phyloP scores from a whole-genome alignment of 2,113 vertebrate genomes.

The Scatophagus argus region DNA sequence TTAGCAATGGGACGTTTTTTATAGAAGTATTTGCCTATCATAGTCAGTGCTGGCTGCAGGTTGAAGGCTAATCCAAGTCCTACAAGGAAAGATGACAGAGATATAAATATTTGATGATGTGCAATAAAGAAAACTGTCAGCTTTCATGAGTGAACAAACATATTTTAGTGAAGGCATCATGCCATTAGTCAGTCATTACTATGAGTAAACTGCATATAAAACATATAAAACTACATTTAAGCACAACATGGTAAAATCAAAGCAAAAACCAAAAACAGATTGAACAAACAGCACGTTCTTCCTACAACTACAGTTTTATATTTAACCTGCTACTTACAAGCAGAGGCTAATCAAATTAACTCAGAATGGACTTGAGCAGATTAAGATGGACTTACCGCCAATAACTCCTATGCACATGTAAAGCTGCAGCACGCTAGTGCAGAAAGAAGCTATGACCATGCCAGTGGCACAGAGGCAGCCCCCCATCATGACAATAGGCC shows the following conservation, averaged over 20 bases:
- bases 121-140: neutral
- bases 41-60: slow-evolving; percentile 96
- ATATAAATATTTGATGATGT: neutral
- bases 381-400: slow-evolving; percentile 86
- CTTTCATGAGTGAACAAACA: neutral
- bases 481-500: slow-evolving; percentile 93
- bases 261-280: neutral
- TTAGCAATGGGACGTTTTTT: slow-evolving; percentile 95
- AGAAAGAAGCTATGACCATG: slow-evolving; percentile 94
- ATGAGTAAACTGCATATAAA: neutral
- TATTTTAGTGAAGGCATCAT: neutral
- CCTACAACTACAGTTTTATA: slow-evolving; percentile 8
- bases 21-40: slow-evolving; percentile 96
- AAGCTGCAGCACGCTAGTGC: slow-evolving; percentile 88
- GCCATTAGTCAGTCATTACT: neutral
- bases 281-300: neutral
- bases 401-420: slow-evolving; percentile 94
- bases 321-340: slow-evolving; percentile 23
- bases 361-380: slow-evolving; percentile 25
- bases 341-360: slow-evolving; percentile 27
- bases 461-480: slow-evolving; percentile 90
- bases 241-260: neutral
- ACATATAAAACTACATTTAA: neutral
- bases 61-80: slow-evolving; percentile 97
- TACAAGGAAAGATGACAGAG: slow-evolving; percentile 66